Conservation (phyloP, 2,797 vertebrate genomes). For the Sebastiscus tertius region DNA sequence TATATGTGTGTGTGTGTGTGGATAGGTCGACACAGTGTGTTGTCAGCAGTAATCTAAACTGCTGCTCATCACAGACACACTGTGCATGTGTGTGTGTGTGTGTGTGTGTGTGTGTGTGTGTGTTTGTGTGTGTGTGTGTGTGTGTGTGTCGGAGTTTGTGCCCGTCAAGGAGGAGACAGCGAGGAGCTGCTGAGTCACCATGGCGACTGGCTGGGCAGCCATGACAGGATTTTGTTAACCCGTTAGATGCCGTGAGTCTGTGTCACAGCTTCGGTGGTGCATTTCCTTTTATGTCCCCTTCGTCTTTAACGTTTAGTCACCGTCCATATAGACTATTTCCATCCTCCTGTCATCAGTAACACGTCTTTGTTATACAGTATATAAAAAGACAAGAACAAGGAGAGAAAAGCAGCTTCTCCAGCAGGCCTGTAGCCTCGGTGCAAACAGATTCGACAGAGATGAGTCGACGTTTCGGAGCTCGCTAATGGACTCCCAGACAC, state of each 20-base stretch:
- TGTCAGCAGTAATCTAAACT: slow-evolving; percentile 72
- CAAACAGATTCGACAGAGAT: not conserved
- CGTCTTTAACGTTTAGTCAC: not conserved
- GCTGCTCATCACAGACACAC: slow-evolving; percentile 44
- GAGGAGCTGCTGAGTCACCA: slow-evolving; percentile 79
- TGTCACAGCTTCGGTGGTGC: not conserved
- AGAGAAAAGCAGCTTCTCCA: not conserved
- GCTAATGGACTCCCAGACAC: slow-evolving; percentile 21
- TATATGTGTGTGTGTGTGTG: not conserved
- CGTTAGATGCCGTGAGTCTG: not conserved
- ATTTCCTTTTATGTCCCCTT: not conserved
- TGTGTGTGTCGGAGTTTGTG: slow-evolving; percentile 47
- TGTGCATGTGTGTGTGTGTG: slow-evolving; percentile 45
- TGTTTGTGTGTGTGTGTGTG: slow-evolving; percentile 19
- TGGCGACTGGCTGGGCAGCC: slow-evolving; percentile 64
- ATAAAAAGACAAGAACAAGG: not conserved
- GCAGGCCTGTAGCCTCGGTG: not conserved
- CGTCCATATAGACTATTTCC: not conserved
- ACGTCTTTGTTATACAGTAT: not conserved
- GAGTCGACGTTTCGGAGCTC: not conserved
- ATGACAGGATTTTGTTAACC: slow-evolving; percentile 55
- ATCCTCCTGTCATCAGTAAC: not conserved
- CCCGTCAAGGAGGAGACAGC: slow-evolving; percentile 48
- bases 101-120: not conserved
- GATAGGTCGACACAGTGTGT: slow-evolving; percentile 43